Base-by-base conservation (phyloP, 1,140 invertebrate genomes). In the Ostrea denselamellosa region DNA sequence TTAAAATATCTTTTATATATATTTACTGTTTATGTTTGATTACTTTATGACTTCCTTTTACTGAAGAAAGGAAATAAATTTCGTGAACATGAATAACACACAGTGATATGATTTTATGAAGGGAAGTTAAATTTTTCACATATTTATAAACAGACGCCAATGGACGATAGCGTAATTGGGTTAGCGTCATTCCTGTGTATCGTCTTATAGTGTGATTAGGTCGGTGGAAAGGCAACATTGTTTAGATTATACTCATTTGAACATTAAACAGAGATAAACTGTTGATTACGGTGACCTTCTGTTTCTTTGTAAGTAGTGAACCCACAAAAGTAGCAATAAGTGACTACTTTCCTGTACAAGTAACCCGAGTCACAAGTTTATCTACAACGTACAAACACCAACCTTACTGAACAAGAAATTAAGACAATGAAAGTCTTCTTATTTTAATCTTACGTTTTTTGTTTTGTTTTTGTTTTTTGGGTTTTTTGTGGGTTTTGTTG, bases 181-280 rank as follows among this genome's bases (percentile, higher is more conserved):
- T 12, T 28, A 77, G 68, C 68, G 14, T 77, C 22, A 77, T 77
- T 77, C 68, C 68, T 77, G 68, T 25, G 68, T 77, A 25, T 77
- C 68, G 68, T 62, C 56, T 62, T 62, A 17, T 62, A 19, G n/a
- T 12, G 9, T 77, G 68, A 77, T 28, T 25, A 77, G 25, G 68
- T 28, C 8, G 68, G 9, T 25, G 68, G 22, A 77, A 34, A 77
- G 68, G 68, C 22, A 77, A 34, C 25, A 14, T 77, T 77, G 68
- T 77, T 77, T 77, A 77, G 68, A 77, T 77, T 77, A 77, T 34
- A 17, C 68, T 77, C 22, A 77, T 77, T 77, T 77, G 68, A 77
- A 77, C 68, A 77, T 77, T 77, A 77, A 77, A 77, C 68, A 77
- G 68, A 77, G 68, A 77, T 77, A 77, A 77, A 77, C 68, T 77